phyloP scores from a whole-genome alignment of 2,797 vertebrate species.

The Mormyrops attenuatus region DNA sequence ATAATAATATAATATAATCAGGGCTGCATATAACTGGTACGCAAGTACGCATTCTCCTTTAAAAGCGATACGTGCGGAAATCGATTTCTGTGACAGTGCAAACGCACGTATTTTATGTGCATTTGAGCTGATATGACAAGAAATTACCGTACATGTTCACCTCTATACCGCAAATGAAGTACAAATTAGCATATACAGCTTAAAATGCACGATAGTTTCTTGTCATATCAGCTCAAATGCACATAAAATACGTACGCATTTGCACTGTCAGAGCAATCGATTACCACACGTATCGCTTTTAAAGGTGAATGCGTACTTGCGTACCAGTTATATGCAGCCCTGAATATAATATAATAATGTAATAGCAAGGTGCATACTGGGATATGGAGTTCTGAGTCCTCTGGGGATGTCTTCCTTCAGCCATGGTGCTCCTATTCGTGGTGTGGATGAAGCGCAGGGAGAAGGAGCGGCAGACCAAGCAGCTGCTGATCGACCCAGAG shows the following conservation, averaged over 20 bases:
- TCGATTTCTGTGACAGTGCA: background rate
- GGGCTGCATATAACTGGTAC: background rate
- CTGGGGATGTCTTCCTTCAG: conserved; percentile 49
- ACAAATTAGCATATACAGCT: background rate
- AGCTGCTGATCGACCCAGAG: conserved; percentile 89
- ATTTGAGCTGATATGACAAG: background rate
- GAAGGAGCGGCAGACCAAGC: conserved; percentile 86
- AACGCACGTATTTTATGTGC: background rate
- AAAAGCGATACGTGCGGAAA: background rate
- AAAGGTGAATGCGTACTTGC: background rate
- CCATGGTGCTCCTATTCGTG: conserved; percentile 84
- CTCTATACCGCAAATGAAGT: background rate
- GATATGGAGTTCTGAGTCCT: background rate
- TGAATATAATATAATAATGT: background rate
- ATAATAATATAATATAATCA: too few relatives aligned
- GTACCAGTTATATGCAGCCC: background rate
- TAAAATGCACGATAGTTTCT: background rate
- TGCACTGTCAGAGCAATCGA: background rate
- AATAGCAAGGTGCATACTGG: background rate
- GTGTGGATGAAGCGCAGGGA: conserved; percentile 86
- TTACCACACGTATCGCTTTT: background rate
- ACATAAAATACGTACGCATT: background rate
- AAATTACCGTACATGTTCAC: background rate
- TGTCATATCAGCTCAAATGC: background rate
- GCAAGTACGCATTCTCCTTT: background rate